phyloP scores from a whole-genome alignment of 2,797 vertebrate species.

The Mus caroli region DNA sequence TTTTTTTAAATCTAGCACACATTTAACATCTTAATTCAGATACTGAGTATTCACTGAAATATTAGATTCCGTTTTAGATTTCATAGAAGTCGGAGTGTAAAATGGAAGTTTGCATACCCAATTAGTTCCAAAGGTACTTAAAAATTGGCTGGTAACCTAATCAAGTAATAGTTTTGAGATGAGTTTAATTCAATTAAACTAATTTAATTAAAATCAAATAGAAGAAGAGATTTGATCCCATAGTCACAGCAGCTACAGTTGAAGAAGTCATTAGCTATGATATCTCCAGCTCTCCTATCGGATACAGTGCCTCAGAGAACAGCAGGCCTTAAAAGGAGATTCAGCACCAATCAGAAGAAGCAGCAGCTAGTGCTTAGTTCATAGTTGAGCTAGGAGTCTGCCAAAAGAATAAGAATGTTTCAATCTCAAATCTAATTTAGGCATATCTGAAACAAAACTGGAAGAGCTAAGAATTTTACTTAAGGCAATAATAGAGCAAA shows the following conservation, averaged over 20 bases:
- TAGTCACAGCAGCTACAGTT: background rate
- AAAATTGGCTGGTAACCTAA: slow-evolving; percentile 13
- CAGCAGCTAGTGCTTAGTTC: background rate
- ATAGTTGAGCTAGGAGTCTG: background rate
- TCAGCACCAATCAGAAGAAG: background rate
- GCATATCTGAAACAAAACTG: slow-evolving; percentile 24
- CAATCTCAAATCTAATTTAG: slow-evolving; percentile 4
- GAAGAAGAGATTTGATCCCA: background rate
- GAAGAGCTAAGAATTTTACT: background rate
- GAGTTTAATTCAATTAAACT: background rate
- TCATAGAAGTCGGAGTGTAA: background rate
- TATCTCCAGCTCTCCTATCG: background rate
- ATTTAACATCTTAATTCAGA: background rate
- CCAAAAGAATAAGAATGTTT: slow-evolving; percentile 20
- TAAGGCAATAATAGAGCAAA: background rate
- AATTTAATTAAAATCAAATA: background rate
- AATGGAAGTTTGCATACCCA: background rate
- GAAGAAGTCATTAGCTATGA: background rate
- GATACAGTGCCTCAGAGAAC: background rate
- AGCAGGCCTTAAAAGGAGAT: no score
- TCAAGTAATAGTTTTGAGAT: background rate
- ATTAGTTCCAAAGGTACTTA: background rate
- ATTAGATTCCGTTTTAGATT: background rate
- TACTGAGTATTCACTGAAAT: slow-evolving; percentile 17
- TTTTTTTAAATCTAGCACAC: background rate